A percentile compares a stretch with the other conserved stretches of the same genome.
phyloP scores from a whole-genome alignment of 1,140 invertebrate genomes.

The Chymomyza costata region DNA sequence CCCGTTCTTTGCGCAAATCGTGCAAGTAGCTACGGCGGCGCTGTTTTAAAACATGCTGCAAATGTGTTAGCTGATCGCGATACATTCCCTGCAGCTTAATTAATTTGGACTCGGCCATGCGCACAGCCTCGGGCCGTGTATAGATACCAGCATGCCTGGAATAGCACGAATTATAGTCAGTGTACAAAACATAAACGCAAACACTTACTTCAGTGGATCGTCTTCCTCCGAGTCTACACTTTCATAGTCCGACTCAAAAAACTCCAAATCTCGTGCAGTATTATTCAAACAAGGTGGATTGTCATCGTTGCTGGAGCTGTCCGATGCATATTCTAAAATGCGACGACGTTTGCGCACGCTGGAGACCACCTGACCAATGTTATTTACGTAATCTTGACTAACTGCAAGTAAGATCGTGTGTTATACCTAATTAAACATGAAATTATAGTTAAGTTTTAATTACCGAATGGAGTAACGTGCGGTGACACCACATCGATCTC shows the following conservation, averaged over 20 bases:
- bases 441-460: conserved; percentile 22
- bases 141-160: conserved; percentile 88
- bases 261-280: conserved; percentile 80
- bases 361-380: conserved; percentile 78
- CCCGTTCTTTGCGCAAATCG: conserved; percentile 84
- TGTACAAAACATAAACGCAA: neutral
- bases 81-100: conserved; percentile 88
- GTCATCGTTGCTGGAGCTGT: conserved; percentile 85
- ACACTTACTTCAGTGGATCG: conserved; percentile 83
- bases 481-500: conserved; percentile 72
- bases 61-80: conserved; percentile 86
- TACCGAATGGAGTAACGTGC: conserved; percentile 79
- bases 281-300: conserved; percentile 80
- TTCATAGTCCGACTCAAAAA: conserved; percentile 85
- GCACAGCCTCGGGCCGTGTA: conserved; percentile 90
- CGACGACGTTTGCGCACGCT: conserved; percentile 77
- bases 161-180: neutral
- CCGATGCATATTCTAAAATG: conserved; percentile 81
- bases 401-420: conserved; percentile 29
- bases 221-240: conserved; percentile 87
- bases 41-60: conserved; percentile 84
- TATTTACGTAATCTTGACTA: conserved; percentile 75
- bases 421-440: neutral
- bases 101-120: conserved; percentile 85
- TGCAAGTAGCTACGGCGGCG: conserved; percentile 85